Percentiles rank a stretch among this genome's conserved stretches.
These are phyloP conservation scores for Microplitis mediator DNA, from an alignment of 1,140 invertebrate genomes.

Conservation along the genomic window DNA sequence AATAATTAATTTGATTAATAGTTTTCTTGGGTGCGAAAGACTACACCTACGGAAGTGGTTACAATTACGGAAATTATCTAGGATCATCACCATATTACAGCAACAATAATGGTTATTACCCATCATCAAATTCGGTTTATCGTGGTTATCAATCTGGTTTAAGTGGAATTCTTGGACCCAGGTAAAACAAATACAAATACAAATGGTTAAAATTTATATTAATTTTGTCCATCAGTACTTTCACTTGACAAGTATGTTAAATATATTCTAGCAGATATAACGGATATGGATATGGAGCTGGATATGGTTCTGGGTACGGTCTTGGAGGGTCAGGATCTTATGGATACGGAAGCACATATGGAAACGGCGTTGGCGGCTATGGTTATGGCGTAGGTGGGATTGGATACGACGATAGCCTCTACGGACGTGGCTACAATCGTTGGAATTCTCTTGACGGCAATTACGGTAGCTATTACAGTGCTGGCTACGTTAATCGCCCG, in stretches of 20 bases:
- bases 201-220: neutral
- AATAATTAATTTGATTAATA: no score
- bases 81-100: no score
- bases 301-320: conserved; percentile 32
- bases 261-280: conserved; percentile 8
- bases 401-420: conserved; percentile 23
- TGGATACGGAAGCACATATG: conserved; percentile 26
- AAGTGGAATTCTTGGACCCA: no score
- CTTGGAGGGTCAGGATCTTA: neutral
- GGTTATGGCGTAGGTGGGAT: conserved; percentile 18
- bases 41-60: no score
- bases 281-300: conserved; percentile 37
- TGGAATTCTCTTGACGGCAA: conserved; percentile 26
- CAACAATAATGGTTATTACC: no score
- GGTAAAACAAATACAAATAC: no score
- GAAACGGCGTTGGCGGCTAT: conserved; percentile 25
- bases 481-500: conserved; percentile 25
- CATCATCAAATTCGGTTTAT: no score
- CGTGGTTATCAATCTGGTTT: no score
- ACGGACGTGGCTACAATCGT: conserved; percentile 20
- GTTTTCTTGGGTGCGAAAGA: no score
- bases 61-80: no score
- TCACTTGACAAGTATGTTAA: no score
- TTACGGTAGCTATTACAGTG: conserved; percentile 31
- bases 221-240: no score